phyloP scores from a whole-genome alignment of 2,888 invertebrate species.

The Pristionchus exspectatus region DNA sequence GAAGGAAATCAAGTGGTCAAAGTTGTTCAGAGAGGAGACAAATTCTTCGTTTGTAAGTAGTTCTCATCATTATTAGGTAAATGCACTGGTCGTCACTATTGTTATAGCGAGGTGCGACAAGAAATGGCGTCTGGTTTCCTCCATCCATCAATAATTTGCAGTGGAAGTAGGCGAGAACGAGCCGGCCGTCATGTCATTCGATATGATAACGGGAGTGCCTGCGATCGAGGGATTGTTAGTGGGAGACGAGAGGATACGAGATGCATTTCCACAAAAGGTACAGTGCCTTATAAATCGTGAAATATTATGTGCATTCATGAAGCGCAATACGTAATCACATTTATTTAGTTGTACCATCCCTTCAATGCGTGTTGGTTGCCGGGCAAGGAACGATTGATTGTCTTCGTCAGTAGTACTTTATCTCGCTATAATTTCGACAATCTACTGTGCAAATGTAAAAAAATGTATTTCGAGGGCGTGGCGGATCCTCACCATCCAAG shows the following conservation, averaged over 20 bases:
- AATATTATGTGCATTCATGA: background rate
- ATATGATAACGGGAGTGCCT: background rate
- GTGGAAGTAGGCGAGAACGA: slow-evolving; percentile 26
- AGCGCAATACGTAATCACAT: background rate
- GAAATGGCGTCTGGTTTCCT: too few species aligned
- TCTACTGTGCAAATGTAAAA: background rate
- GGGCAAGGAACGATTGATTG: background rate
- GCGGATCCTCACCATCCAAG: background rate
- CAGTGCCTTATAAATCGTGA: too few species aligned
- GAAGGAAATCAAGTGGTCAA: background rate
- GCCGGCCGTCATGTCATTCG: slow-evolving; percentile 3
- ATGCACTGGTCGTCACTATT: too few species aligned
- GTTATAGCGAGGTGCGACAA: background rate
- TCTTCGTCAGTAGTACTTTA: background rate
- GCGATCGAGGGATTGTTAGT: background rate
- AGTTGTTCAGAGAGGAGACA: slow-evolving; percentile 30
- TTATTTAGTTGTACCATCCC: slow-evolving; percentile 14
- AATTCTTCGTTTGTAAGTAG: slow-evolving; percentile 10
- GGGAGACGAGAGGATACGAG: slow-evolving; percentile 14
- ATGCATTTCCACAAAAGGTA: background rate
- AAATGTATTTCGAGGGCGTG: background rate
- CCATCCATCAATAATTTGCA: background rate
- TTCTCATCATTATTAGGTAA: background rate
- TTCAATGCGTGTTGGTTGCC: slow-evolving; percentile 28
- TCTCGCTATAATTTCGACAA: background rate